Evolutionary conservation across 2,113 vertebrate species (phyloP).

Genomic region (Pao palembangensis): DNA sequence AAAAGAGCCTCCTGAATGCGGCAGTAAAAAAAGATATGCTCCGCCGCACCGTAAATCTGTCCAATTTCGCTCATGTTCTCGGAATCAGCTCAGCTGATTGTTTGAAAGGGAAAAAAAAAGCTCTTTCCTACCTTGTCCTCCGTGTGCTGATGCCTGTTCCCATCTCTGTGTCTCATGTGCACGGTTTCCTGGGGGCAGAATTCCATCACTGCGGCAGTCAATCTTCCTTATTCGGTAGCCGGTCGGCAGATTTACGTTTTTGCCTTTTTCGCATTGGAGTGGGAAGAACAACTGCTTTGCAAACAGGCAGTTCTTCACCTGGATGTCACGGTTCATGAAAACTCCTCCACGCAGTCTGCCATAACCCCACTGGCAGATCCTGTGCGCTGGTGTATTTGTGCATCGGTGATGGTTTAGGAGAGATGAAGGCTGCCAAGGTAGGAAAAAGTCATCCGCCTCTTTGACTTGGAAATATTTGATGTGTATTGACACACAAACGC

Average conservation of each 20-base stretch:
- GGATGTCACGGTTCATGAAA: constrained; percentile 65
- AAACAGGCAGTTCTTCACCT: constrained; percentile 66
- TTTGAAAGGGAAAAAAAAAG: neutral
- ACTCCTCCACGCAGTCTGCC: constrained; percentile 52
- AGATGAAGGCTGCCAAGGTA: constrained; percentile 61
- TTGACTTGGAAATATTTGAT: constrained; percentile 40
- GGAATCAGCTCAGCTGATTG: no score
- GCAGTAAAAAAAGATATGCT: no score
- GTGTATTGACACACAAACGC: constrained; percentile 23
- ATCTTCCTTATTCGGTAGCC: constrained; percentile 22
- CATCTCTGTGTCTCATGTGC: constrained; percentile 3
- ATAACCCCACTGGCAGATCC: constrained; percentile 55
- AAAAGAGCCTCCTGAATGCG: neutral
- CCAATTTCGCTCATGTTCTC: no score
- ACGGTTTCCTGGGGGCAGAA: constrained; percentile 40
- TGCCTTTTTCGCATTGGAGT: constrained; percentile 45
- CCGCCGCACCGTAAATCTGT: no score
- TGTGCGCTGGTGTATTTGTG: constrained; percentile 57
- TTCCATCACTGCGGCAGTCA: constrained; percentile 28
- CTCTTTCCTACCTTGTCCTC: neutral
- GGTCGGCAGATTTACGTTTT: constrained; percentile 31
- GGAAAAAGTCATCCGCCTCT: constrained; percentile 45
- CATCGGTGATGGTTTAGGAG: constrained; percentile 56
- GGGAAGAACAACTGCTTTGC: constrained; percentile 62
- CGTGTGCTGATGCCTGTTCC: constrained; percentile 1